Evolutionary conservation across 2,888 invertebrate species (phyloP), one percentile per base, ranked within the genome.

Genomic region (Halocaridina rubra): DNA sequence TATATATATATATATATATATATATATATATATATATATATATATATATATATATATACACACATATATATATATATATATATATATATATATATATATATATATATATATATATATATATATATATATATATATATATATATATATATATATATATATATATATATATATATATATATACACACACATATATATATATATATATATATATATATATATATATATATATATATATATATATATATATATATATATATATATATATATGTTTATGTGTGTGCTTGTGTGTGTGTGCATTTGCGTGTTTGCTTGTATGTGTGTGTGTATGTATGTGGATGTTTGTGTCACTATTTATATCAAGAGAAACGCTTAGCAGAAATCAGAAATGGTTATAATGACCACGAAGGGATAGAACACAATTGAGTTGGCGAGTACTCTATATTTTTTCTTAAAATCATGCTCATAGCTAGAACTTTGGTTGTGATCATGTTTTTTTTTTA

Each of bases 231-330:
- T 76, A 19, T 76, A 30, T 76, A 30, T 76, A 22, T 76, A 30
- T 76, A 22, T 76, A 22, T 76, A 30, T 76, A 19, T 76, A 22
- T 76, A 30, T 76, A 30, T 76, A 30, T 76, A 30, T 76, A 30
- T 76, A 30, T 76, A 2, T 76, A 30, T 76, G 30, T 57, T n/a
- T n/a, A n/a, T n/a, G n/a, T n/a, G n/a, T n/a, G n/a, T n/a, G n/a
- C n/a, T n/a, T n/a, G n/a, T n/a, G n/a, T n/a, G n/a, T n/a, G n/a
- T n/a, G n/a, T n/a, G n/a, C n/a, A n/a, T n/a, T n/a, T n/a, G n/a
- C n/a, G n/a, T n/a, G n/a, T n/a, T n/a, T n/a, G n/a, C n/a, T n/a
- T n/a, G n/a, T n/a, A n/a, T n/a, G n/a, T n/a, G 30, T 76, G 30
- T 57, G 30, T 57, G 30, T 57, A 22, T 76, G 30, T 57, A n/a